Evolutionary conservation across 2,888 invertebrate genomes (phyloP).

Genomic region (Parochlus steinenii): DNA sequence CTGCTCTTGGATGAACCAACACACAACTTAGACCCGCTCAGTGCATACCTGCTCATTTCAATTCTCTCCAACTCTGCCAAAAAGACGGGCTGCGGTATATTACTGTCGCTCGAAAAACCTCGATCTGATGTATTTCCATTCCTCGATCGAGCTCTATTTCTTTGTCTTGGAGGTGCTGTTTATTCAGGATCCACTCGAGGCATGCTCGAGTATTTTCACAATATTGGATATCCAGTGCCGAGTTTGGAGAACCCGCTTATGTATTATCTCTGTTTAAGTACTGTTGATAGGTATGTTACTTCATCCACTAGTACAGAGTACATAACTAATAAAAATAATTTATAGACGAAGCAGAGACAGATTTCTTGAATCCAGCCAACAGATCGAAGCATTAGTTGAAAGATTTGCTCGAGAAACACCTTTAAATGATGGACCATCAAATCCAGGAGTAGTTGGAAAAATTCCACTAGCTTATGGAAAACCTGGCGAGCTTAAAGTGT

Average conservation of each 20-base stretch:
- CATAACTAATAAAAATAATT: constrained; percentile 15
- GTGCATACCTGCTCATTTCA: constrained; percentile 86
- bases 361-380: constrained; percentile 84
- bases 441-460: constrained; percentile 41
- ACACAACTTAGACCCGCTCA: constrained; percentile 84
- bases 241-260: constrained; percentile 94
- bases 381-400: constrained; percentile 80
- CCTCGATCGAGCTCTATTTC: constrained; percentile 70
- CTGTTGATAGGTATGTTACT: constrained; percentile 33
- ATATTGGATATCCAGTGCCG: constrained; percentile 92
- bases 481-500: constrained; percentile 48
- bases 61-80: constrained; percentile 82
- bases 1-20: constrained; percentile 86
- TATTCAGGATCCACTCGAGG: constrained; percentile 82
- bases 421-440: constrained; percentile 39
- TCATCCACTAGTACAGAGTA: constrained; percentile 7
- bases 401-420: constrained; percentile 79
- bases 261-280: constrained; percentile 64
- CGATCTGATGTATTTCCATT: constrained; percentile 91
- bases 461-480: constrained; percentile 59
- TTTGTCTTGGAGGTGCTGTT: constrained; percentile 82
- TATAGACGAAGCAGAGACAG: constrained; percentile 55
- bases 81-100: constrained; percentile 76
- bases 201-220: constrained; percentile 87
- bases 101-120: constrained; percentile 86